A percentile compares a stretch with the other conserved stretches of the same genome.
phyloP scores from a whole-genome alignment of 92 coral and sea anemone species.

The Pocillopora grandis region DNA sequence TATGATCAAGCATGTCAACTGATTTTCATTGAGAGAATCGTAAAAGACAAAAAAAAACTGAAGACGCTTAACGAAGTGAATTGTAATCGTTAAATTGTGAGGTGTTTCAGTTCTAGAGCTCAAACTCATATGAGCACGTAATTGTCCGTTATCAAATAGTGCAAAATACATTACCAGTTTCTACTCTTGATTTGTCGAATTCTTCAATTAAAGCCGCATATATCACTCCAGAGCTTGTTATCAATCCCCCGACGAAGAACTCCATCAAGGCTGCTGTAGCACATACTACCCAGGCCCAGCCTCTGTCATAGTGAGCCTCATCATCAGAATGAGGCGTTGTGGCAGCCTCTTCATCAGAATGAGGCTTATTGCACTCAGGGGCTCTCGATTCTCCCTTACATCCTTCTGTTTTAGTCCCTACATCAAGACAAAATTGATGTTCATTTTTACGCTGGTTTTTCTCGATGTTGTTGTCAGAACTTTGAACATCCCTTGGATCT shows the following conservation, averaged over 20 bases:
- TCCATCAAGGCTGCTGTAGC: conserved; percentile 34
- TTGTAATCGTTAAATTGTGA: not conserved
- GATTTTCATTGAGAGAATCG: not conserved
- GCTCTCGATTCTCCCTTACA: no score
- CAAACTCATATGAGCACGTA: no score
- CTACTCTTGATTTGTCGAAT: conserved; percentile 39
- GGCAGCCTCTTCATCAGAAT: conserved; percentile 11
- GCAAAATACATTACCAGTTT: conserved; percentile 12
- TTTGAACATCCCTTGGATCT: not conserved
- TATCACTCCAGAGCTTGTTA: conserved; percentile 42
- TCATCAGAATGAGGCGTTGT: not conserved
- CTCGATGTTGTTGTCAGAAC: not conserved
- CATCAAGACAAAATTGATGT: not conserved
- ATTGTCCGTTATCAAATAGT: no score
- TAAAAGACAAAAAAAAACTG: no score
- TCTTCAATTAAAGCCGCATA: conserved; percentile 40
- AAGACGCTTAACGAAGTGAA: not conserved
- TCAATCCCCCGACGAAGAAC: conserved; percentile 40
- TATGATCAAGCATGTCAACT: not conserved
- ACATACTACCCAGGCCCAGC: conserved; percentile 40
- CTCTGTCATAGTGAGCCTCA: conserved; percentile 22
- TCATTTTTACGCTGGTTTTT: not conserved
- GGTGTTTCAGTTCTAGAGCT: no score
- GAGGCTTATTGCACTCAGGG: not conserved
- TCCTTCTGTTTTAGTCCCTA: no score